phyloP scores from a whole-genome alignment of 2,113 vertebrate genomes.

The Numenius arquata region DNA sequence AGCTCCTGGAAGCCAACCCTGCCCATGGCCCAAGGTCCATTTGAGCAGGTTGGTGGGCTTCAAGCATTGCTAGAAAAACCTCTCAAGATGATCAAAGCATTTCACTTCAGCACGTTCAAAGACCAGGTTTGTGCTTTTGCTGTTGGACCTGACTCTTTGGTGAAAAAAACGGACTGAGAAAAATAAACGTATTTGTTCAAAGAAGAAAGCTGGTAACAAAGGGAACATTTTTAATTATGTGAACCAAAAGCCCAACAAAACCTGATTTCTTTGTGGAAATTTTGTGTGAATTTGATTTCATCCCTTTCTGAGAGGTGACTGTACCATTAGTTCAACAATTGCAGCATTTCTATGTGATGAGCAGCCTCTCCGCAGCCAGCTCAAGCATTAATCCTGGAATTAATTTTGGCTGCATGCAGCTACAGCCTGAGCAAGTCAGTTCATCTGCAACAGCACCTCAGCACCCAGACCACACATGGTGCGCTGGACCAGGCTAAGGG shows the following conservation, averaged over 20 bases:
- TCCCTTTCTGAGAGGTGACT: background rate
- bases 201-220: background rate
- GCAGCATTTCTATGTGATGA: background rate
- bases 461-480: slow-evolving; percentile 43
- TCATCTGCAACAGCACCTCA: slow-evolving; percentile 5
- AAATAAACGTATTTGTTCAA: background rate
- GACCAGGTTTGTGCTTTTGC: background rate
- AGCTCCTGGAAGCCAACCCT: background rate
- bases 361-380: background rate
- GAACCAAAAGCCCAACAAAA: background rate
- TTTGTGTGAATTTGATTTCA: background rate
- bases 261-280: background rate
- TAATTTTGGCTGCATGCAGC: slow-evolving; percentile 19
- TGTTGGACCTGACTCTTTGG: background rate
- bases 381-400: slow-evolving; percentile 40
- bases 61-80: background rate
- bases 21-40: slow-evolving; percentile 11
- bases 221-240: background rate
- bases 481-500: background rate
- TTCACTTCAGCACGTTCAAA: background rate
- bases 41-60: background rate
- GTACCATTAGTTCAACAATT: background rate
- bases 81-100: background rate
- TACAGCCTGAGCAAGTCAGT: background rate
- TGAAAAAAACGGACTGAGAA: background rate